Evolutionary conservation across 2,113 vertebrate genomes (phyloP), one percentile per base, ranked within the genome.

Genomic region (Actenoides hombroni): DNA sequence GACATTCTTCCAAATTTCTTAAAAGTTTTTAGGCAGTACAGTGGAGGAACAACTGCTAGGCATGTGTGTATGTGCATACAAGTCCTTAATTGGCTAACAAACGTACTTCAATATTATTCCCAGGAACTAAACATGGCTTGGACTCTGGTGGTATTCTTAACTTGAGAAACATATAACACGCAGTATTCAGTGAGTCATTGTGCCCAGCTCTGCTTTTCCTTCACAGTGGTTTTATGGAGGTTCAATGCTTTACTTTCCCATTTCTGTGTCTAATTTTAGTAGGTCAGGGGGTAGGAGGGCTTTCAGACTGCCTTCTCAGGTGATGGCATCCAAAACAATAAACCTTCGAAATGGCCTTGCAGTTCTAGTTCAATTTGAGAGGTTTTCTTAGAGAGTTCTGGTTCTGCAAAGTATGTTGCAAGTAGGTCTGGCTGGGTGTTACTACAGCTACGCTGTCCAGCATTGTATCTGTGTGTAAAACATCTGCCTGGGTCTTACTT

Each of bases 111-210:
- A 77, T 89, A 20, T 61, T 88, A 75, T 90, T 93, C 77, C 88
- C 46, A 95, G 86, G 73, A 88, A 83, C 68, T 61, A 73, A 93
- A 54, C 59, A 24, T 26, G 88, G 79, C 48, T 68, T 86, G 69
- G 73, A 48, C 80, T 89, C 81, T 60, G 53, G 49, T 80, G 78
- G 57, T 94, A 71, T 61, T 87, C 77, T 91, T 87, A 88, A 78
- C 85, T 40, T 76, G 67, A 88, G 89, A 82, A 93, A 77, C 61
- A 81, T 86, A 92, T 82, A 95, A 60, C 56, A 16, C 65, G 86
- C 85, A 96, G n/a, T 83, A 86, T 74, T 85, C 87, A 74, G 86
- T 84, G 88, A 92, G 83, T 93, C 83, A 91, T 51, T 90, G 26
- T 95, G 86, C 86, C 84, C 51, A 67, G 69, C 39, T 25, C 77